These are phyloP conservation scores for Diadema setosum DNA, from an alignment of 35 echinoderm and acorn worm genomes.

Conservation along the genomic window DNA sequence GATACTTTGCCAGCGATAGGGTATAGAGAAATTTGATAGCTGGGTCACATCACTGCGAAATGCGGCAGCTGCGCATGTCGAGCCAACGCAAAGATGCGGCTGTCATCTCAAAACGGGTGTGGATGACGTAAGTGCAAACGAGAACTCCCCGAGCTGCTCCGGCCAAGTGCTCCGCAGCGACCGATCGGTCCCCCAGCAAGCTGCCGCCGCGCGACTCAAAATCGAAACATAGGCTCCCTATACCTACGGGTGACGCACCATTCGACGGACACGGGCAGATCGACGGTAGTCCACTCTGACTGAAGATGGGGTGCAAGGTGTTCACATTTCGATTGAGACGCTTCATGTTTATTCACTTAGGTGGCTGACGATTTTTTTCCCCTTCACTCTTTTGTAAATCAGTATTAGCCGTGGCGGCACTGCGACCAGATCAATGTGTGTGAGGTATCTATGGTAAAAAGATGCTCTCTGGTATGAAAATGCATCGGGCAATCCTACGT, in stretches of 20 bases:
- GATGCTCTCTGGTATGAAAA: background rate
- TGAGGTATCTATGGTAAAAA: background rate
- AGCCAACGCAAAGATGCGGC: too few species aligned
- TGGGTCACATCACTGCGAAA: too few species aligned
- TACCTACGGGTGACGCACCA: too few species aligned
- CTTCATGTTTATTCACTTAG: conserved; percentile 21
- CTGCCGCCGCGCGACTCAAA: background rate
- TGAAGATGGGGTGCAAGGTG: too few species aligned
- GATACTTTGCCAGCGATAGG: too few species aligned
- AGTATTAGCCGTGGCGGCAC: conserved; percentile 14
- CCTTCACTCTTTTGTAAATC: too few species aligned
- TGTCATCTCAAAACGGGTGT: too few species aligned
- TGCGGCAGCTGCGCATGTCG: too few species aligned
- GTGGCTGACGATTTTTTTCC: background rate
- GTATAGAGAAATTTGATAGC: too few species aligned
- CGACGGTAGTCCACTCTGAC: too few species aligned
- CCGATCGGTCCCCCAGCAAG: background rate
- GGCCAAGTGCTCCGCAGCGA: background rate
- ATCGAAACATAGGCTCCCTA: background rate
- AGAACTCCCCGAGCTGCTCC: background rate
- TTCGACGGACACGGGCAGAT: too few species aligned
- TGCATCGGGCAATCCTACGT: background rate
- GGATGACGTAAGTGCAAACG: background rate
- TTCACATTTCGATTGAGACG: background rate
- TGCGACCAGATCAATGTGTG: background rate